Evolutionary conservation across 2,113 vertebrate species (phyloP).

Genomic region (Chaetodon auriga): DNA sequence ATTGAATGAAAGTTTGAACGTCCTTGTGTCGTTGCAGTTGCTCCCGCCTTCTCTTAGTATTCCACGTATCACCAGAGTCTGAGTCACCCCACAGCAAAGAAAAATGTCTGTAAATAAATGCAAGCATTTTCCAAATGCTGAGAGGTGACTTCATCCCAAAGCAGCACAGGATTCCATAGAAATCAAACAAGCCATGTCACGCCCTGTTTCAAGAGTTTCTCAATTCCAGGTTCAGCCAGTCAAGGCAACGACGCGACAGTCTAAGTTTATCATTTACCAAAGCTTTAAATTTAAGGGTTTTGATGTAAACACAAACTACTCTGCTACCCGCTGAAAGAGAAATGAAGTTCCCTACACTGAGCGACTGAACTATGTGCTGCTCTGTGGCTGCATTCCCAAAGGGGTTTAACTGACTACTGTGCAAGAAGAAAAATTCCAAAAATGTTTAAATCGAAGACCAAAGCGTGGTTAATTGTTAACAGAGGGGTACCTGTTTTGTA

Average conservation of each 20-base stretch:
- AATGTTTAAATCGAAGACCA: no score
- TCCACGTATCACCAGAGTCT: not conserved
- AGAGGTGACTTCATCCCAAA: conserved; percentile 11
- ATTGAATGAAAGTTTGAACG: not conserved
- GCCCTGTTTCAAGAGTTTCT: not conserved
- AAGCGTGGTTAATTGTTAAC: not conserved
- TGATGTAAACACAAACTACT: not conserved
- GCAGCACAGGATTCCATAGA: not conserved
- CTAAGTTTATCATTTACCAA: not conserved
- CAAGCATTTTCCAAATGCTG: not conserved
- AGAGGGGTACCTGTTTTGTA: no score
- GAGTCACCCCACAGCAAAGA: conserved; percentile 7
- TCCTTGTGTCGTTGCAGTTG: not conserved
- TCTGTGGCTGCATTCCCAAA: not conserved
- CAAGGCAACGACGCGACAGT: not conserved
- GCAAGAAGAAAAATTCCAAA: no score
- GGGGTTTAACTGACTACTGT: not conserved
- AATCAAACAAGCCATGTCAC: conserved; percentile 1
- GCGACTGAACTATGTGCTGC: not conserved
- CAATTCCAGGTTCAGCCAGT: not conserved
- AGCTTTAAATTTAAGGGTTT: not conserved
- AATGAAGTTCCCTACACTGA: not conserved
- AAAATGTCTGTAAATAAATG: not conserved
- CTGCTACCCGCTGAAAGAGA: not conserved
- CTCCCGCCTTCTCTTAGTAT: not conserved